Evolutionary conservation across 1,140 invertebrate species (phyloP).

Genomic region (Trichoplusia ni): DNA sequence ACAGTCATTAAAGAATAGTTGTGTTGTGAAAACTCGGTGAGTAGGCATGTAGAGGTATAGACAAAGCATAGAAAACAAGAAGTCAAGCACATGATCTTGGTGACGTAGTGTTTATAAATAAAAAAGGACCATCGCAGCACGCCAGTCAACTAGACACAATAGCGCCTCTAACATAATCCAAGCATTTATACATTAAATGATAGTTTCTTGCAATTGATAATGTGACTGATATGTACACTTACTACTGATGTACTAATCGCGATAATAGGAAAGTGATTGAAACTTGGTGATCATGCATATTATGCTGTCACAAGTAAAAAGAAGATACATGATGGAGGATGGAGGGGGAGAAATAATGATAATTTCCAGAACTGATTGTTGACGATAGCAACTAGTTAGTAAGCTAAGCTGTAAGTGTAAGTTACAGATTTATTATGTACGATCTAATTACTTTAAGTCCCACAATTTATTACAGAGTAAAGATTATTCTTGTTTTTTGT

Average conservation of each 20-base stretch:
- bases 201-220: conserved; percentile 16
- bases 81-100: conserved; percentile 38
- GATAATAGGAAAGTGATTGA: neutral
- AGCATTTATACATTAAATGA: conserved; percentile 25
- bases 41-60: conserved; percentile 31
- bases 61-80: conserved; percentile 22
- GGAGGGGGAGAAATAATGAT: conserved; percentile 40
- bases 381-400: conserved; percentile 61
- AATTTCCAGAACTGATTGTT: conserved; percentile 69
- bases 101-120: conserved; percentile 11
- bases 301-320: neutral
- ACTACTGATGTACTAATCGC: neutral
- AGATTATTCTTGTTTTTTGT: conserved; percentile 1
- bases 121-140: neutral
- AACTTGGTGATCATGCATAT: neutral
- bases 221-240: conserved; percentile 3
- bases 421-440: conserved; percentile 41
- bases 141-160: neutral
- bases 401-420: conserved; percentile 69
- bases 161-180: neutral
- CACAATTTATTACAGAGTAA: conserved; percentile 30
- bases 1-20: conserved; percentile 8
- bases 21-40: conserved; percentile 17
- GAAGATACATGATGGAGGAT: no score
- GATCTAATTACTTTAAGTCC: conserved; percentile 40